phyloP scores from a whole-genome alignment of 2,797 vertebrate genomes.

The Lutra lutra region DNA sequence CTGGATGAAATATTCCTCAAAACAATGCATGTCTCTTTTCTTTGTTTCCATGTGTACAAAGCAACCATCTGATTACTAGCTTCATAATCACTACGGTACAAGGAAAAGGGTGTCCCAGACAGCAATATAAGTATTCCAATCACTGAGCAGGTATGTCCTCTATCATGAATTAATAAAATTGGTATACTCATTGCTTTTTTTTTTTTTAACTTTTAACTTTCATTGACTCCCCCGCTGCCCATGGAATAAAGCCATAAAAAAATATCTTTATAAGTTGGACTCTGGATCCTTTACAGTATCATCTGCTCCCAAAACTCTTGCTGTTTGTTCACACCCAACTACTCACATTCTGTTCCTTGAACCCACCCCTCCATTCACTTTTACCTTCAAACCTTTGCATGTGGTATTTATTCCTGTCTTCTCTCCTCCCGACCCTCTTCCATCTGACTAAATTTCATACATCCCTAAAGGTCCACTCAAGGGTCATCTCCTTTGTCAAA shows the following conservation, averaged over 20 bases:
- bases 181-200: not conserved
- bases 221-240: not conserved
- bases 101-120: not conserved
- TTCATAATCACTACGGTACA: constrained; percentile 4
- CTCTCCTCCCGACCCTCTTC: not conserved
- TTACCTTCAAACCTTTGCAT: not conserved
- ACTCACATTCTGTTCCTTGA: not conserved
- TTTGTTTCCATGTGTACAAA: constrained; percentile 50
- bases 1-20: constrained; percentile 44
- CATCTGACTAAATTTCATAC: constrained; percentile 37
- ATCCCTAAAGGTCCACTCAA: constrained; percentile 19
- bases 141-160: not conserved
- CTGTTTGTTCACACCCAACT: constrained; percentile 11
- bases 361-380: not conserved
- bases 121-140: constrained; percentile 21
- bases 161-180: constrained; percentile 51
- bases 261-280: not conserved
- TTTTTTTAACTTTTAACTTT: not conserved
- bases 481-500: constrained; percentile 57
- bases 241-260: constrained; percentile 19
- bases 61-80: constrained; percentile 27
- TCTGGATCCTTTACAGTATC: not conserved
- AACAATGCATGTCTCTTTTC: not conserved
- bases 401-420: not conserved
- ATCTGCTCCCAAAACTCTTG: constrained; percentile 48